These are phyloP conservation scores for Murina feae DNA, from an alignment of 2,113 vertebrate species.

Conservation along the genomic window DNA sequence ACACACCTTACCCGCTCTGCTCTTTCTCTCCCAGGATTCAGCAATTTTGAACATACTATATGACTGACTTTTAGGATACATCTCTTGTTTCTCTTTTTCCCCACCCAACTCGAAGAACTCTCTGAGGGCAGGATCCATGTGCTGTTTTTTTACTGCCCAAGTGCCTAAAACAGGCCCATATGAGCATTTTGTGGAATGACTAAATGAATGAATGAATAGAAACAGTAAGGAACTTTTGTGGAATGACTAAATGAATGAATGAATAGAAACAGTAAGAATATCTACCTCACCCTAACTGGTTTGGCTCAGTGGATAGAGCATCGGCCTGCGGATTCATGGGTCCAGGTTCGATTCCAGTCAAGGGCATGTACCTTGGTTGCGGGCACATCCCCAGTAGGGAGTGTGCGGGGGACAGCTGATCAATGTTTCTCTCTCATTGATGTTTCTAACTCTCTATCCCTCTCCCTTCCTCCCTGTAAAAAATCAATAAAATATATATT, in stretches of 20 bases:
- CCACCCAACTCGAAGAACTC: not conserved
- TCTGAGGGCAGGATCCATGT: not conserved
- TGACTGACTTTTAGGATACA: not conserved
- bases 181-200: not conserved
- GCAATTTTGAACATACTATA: not conserved
- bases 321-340: no score
- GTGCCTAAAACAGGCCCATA: not conserved
- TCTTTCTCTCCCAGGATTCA: not conserved
- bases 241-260: not conserved
- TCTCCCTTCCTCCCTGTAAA: no score
- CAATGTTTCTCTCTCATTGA: no score
- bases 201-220: not conserved
- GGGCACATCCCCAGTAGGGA: no score
- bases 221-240: not conserved
- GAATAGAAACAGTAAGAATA: not conserved
- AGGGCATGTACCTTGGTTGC: no score
- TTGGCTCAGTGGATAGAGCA: no score
- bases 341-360: no score
- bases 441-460: no score
- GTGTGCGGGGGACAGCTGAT: no score
- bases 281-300: no score
- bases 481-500: no score
- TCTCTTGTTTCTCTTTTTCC: not conserved
- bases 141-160: not conserved
- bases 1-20: rapidly evolving